phyloP scores from a whole-genome alignment of 2,113 vertebrate species.

The Ceratotherium simum region DNA sequence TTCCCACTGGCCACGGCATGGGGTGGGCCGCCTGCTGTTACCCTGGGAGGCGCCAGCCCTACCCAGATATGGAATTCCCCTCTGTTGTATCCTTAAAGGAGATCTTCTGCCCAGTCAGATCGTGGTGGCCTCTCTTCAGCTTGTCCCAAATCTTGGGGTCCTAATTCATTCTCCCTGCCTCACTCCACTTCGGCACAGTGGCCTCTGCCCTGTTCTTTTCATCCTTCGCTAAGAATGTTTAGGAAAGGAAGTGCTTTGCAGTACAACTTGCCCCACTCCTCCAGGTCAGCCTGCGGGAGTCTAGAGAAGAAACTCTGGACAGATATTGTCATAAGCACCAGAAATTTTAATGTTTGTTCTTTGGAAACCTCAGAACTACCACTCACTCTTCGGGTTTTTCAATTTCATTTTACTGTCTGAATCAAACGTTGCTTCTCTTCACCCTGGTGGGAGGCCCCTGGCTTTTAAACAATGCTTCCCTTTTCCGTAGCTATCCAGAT shows the following conservation, averaged over 20 bases:
- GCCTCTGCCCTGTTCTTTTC: neutral
- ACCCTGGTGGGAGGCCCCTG: neutral
- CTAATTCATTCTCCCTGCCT: neutral
- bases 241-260: conserved; percentile 47
- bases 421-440: neutral
- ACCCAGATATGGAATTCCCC: neutral
- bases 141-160: neutral
- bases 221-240: neutral
- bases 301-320: neutral
- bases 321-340: neutral
- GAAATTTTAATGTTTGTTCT: conserved; percentile 11
- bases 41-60: neutral
- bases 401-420: neutral
- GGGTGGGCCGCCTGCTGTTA: accelerated
- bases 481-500: neutral
- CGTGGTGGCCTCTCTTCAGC: neutral
- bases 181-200: neutral
- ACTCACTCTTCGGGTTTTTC: neutral
- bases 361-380: conserved; percentile 3
- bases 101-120: neutral
- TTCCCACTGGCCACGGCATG: neutral
- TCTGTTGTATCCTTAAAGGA: neutral
- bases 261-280: neutral
- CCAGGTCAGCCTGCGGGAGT: neutral
- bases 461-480: neutral